Evolutionary conservation across 2,888 invertebrate genomes (phyloP), one percentile per base, ranked within the genome.

Genomic region (Seladonia tumulorum): DNA sequence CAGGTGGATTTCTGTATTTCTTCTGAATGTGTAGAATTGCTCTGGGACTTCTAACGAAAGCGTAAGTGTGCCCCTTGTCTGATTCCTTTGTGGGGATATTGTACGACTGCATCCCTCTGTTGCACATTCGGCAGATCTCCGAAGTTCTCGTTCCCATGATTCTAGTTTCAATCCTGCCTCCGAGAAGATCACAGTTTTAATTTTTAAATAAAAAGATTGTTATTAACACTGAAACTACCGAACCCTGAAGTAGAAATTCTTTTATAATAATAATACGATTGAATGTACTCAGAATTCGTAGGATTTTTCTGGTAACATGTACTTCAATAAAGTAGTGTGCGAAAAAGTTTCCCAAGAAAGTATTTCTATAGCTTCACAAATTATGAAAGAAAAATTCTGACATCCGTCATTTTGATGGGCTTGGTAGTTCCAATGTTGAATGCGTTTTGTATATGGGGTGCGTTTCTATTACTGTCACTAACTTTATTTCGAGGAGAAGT

Each of bases 51-150:
- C 92, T 93, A n/a, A 94, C 92, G 73, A 93, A 93, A 12, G 93
- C 92, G 82, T 94, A 94, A 5, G 92, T 92, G 7, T 92, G 92
- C 77, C 86, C 91, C 63, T 74, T 90, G 60, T 84, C 86, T 45
- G 87, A 76, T 81, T 88, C 89, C n/a, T 82, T 88, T 42, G 89
- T 77, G 8, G 93, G 93, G 72, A 93, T 90, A 68, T 91, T 92
- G 88, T 92, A 93, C 0, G 93, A 81, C 47, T 92, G 92, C 73
- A 93, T 85, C 7, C 93, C 94, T 29, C 89, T 92, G 85, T 93
- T 94, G 89, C 94, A 94, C 93, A 94, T 94, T 83, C 92, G 92
- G 83, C 94, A 95, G 68, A 93, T 92, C 47, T 94, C 93, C 45
- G 91, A 91, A 53, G 89, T 90, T 85, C 87, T 93, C 77, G 92